These are phyloP conservation scores for Neopipo cinnamomea DNA, from an alignment of 2,113 vertebrate genomes.

Conservation along the genomic window DNA sequence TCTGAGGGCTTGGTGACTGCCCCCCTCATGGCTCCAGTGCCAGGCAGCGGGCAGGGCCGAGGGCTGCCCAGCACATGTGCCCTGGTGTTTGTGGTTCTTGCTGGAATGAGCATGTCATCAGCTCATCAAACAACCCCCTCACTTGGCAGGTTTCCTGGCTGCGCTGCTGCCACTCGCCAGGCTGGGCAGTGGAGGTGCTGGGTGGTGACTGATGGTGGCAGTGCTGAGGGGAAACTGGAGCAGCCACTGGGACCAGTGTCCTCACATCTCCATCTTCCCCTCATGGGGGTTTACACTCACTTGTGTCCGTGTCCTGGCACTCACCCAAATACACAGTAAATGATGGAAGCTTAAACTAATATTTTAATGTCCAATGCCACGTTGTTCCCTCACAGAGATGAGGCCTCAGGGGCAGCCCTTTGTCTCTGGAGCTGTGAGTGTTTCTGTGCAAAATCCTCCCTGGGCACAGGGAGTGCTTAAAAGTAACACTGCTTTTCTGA, in stretches of 20 bases:
- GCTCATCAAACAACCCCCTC: background rate
- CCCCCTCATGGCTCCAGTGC: fast-evolving
- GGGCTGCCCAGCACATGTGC: background rate
- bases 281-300: fast-evolving
- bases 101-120: background rate
- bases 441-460: background rate
- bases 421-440: fast-evolving
- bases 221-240: fast-evolving
- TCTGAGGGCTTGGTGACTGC: fast-evolving
- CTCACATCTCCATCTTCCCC: fast-evolving
- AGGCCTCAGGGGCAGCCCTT: fast-evolving
- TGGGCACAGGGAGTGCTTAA: too few species aligned
- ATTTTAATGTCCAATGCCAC: fast-evolving
- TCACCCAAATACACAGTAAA: background rate
- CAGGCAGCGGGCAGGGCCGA: fast-evolving
- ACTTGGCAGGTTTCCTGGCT: background rate
- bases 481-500: background rate
- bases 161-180: fast-evolving
- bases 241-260: fast-evolving
- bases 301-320: background rate
- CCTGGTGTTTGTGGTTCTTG: background rate
- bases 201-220: fast-evolving
- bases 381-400: background rate
- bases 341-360: background rate
- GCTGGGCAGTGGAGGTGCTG: fast-evolving